phyloP scores from a whole-genome alignment of 2,113 vertebrate species.

The Crypturellus undulatus region DNA sequence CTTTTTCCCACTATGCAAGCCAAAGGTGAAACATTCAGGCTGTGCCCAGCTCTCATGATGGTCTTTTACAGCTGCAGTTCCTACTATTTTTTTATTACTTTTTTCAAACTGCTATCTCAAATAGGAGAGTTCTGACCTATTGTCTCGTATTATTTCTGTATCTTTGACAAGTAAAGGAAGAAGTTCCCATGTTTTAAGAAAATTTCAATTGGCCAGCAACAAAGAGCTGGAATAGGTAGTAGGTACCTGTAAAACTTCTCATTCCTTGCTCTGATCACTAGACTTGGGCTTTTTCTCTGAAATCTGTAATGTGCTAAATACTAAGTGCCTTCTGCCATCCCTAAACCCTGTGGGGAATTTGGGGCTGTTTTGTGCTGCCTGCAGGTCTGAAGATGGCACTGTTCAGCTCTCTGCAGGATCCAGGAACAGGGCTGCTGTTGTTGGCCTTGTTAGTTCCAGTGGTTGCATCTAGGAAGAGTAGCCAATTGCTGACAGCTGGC shows the following conservation, averaged over 20 bases:
- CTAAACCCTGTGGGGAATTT: not conserved
- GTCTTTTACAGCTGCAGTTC: not conserved
- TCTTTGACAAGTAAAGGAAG: not conserved
- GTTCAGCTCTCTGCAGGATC: not conserved
- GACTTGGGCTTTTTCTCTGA: not conserved
- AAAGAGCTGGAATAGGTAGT: not conserved
- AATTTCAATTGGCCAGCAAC: not conserved
- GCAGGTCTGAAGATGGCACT: not conserved
- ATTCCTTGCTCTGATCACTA: not conserved
- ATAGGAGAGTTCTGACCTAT: not conserved
- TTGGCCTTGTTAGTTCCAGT: constrained; percentile 50
- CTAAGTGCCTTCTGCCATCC: not conserved
- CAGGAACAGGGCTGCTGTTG: not conserved
- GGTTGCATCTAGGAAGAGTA: constrained; percentile 26
- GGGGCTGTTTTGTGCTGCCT: not conserved
- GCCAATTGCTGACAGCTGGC: constrained; percentile 56
- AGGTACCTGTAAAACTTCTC: not conserved
- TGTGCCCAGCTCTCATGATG: not conserved
- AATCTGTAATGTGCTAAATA: not conserved
- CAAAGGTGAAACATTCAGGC: not conserved
- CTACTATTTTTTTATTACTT: not conserved
- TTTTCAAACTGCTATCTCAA: not conserved
- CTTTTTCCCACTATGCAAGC: not conserved
- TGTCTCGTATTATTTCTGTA: not conserved
- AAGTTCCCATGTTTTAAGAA: not conserved